Evolutionary conservation across 2,113 vertebrate genomes (phyloP), one percentile per base, ranked within the genome.

Genomic region (Gambusia holbrooki): DNA sequence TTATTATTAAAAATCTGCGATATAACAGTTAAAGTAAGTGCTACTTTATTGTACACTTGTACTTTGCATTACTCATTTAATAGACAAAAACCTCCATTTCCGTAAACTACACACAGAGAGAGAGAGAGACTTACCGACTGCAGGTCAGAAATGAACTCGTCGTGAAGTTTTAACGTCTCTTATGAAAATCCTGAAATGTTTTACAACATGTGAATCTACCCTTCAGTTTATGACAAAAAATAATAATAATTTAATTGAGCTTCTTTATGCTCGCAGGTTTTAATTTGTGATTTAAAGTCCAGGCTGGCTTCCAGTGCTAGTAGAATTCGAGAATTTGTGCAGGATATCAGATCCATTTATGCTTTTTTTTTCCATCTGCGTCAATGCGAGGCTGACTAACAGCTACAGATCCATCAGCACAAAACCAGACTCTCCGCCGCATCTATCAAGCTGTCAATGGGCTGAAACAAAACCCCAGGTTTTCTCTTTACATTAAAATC

Each of bases 321-420:
- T 25, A 25, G 40, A 42, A 48, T 45, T 45, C 14, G 17, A 17
- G 42, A 17, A 14, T 42, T 15, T 14, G 13, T 42, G 13, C 40
- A 51, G 48, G 8, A 6, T 25, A 25, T 1, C 9, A n/a, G 6
- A 54, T 54, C 22, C n/a, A 25, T 54, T 25, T n/a, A 10, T 25
- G 27, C 27, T 2, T 2, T 54, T n/a, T 8, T 10, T 17, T 13
- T 19, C 28, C 11, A 29, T 29, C 40, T 29, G n/a, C 70, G 42
- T 25, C 48, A 60, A 15, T 60, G 32, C 60, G 14, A 66, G 30
- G 61, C 51, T 7, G 10, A 28, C 48, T 25, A 30, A 62, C 12
- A 65, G 45, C n/a, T 17, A 60, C 71, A 81, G 42, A 88, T 82
- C 80, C 79, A 82, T 77, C 74, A 77, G 65, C 19, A 32, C 58